These are phyloP conservation scores for Hyposoter didymator DNA, from an alignment of 2,888 invertebrate genomes.

Conservation along the genomic window DNA sequence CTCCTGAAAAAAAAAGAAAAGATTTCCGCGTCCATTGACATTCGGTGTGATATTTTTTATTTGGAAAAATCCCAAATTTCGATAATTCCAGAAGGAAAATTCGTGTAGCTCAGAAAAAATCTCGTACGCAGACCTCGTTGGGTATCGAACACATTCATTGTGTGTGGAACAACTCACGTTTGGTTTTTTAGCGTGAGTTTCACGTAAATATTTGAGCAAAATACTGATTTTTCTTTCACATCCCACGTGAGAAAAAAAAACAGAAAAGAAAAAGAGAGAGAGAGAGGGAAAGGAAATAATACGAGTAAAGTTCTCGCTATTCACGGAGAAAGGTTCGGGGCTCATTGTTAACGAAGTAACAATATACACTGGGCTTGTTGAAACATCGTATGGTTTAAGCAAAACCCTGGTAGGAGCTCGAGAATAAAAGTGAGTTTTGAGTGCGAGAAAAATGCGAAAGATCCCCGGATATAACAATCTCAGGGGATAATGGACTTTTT, in stretches of 20 bases:
- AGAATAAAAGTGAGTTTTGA: slow-evolving; percentile 20
- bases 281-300: slow-evolving; percentile 3
- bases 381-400: slow-evolving; percentile 2
- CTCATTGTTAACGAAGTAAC: slow-evolving; percentile 49
- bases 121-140: too few relatives aligned
- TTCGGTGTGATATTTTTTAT: neutral
- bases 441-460: slow-evolving; percentile 36
- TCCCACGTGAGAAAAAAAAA: neutral
- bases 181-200: too few relatives aligned
- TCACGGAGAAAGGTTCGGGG: neutral
- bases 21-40: neutral
- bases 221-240: neutral
- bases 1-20: neutral
- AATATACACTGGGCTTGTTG: slow-evolving; percentile 8
- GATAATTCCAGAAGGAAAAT: neutral
- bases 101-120: neutral
- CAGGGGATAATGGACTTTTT: slow-evolving; percentile 64
- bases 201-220: neutral
- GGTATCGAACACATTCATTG: too few relatives aligned
- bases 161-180: neutral
- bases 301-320: neutral
- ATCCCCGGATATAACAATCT: slow-evolving; percentile 64
- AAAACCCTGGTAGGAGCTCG: slow-evolving; percentile 5
- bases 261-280: neutral
- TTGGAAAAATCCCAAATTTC: neutral